A percentile compares a stretch with the other conserved stretches of the same genome.
phyloP scores from a whole-genome alignment of 2,888 invertebrate species.

The Allophyes oxyacanthae region DNA sequence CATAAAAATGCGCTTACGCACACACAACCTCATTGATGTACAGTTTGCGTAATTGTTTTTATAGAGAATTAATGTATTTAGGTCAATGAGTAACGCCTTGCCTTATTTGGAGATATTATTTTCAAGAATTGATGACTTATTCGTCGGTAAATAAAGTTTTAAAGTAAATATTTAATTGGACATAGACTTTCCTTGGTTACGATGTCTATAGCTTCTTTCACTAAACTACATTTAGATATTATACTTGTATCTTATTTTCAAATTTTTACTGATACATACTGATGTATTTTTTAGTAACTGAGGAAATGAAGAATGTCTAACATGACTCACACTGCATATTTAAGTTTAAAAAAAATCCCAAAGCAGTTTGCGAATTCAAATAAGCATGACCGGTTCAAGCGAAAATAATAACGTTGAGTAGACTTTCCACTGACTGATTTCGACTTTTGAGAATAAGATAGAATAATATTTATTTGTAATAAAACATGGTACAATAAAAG shows the following conservation, averaged over 20 bases:
- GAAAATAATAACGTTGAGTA: conserved; percentile 33
- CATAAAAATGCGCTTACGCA: conserved; percentile 51
- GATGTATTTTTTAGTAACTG: neutral
- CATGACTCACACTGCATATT: conserved; percentile 38
- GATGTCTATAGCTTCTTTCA: too few relatives aligned
- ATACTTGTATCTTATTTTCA: neutral
- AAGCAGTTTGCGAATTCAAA: conserved; percentile 40
- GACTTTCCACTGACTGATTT: conserved; percentile 40
- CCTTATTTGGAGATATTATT: conserved; percentile 48
- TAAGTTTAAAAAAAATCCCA: conserved; percentile 36
- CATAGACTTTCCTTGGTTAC: neutral
- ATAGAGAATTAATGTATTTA: conserved; percentile 54
- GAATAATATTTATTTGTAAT: too few relatives aligned
- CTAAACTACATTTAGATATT: too few relatives aligned
- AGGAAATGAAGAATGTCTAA: conserved; percentile 32
- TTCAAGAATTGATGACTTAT: conserved; percentile 49
- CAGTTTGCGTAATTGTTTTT: conserved; percentile 57
- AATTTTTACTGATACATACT: neutral
- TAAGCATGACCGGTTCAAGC: conserved; percentile 42
- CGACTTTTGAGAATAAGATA: too few relatives aligned
- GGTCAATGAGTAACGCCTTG: conserved; percentile 57
- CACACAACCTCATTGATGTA: conserved; percentile 35
- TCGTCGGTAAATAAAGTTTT: conserved; percentile 12
- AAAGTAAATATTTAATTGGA: conserved; percentile 3
- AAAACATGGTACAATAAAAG: too few relatives aligned